phyloP scores from a whole-genome alignment of 2,113 vertebrate species.

The Raja brachyura region DNA sequence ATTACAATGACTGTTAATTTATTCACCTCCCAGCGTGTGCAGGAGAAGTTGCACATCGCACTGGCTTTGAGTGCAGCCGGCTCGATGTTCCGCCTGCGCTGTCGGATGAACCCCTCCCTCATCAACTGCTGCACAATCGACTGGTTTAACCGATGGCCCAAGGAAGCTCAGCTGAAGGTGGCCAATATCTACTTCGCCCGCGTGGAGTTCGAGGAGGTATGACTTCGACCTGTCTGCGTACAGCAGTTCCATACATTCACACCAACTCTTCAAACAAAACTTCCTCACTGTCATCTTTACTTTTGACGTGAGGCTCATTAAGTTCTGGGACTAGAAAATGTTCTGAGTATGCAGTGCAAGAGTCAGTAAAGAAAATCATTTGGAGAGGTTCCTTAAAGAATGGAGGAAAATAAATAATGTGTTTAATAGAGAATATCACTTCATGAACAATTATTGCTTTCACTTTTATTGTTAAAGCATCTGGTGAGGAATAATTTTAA shows the following conservation, averaged over 20 bases:
- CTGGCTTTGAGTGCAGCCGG: slow-evolving; percentile 49
- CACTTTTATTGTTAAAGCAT: too few species aligned
- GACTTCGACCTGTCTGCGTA: background rate
- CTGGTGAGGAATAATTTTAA: too few species aligned
- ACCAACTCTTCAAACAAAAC: too few species aligned
- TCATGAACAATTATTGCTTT: too few species aligned
- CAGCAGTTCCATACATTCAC: too few species aligned
- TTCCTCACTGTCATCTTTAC: background rate
- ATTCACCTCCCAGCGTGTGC: slow-evolving; percentile 49
- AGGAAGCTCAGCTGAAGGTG: slow-evolving; percentile 48
- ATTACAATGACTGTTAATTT: background rate
- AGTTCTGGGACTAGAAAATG: background rate
- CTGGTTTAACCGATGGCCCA: slow-evolving; percentile 49
- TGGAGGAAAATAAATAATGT: background rate
- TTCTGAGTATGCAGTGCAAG: background rate
- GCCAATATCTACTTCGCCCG: slow-evolving; percentile 47
- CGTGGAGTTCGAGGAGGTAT: slow-evolving; percentile 39
- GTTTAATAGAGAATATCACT: too few species aligned
- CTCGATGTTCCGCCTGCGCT: slow-evolving; percentile 46
- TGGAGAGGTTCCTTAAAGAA: background rate
- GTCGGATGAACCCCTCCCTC: slow-evolving; percentile 48
- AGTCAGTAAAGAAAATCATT: background rate
- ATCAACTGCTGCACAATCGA: slow-evolving; percentile 52
- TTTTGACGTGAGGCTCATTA: background rate
- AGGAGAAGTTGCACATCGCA: slow-evolving; percentile 51